Evolutionary conservation across 2,113 vertebrate genomes (phyloP), one percentile per base, ranked within the genome.

Genomic region (Nansenia antarctica): DNA sequence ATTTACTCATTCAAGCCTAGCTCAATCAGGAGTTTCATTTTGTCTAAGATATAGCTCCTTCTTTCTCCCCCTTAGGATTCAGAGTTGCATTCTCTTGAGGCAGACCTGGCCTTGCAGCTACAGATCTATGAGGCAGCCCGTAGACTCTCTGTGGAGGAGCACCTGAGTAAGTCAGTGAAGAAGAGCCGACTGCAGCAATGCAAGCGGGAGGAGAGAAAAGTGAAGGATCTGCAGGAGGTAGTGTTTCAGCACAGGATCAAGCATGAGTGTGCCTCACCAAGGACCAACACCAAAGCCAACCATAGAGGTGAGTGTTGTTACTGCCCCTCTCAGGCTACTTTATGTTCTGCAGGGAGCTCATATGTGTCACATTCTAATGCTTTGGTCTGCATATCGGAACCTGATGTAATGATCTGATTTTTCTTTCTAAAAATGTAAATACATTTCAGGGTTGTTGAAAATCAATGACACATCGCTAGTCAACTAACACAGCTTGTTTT

Each of bases 61-160:
- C 54, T 58, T 27, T 15, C 15, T 31, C 27, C 12, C 42, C 42
- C 42, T 22, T 72, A 98, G 96, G 94, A 96, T 77, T 91, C 95
- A 0, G 89, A 90, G 84, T 80, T 96, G 75, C 91, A 93, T 11
- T 69, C 82, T 3, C 86, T 98, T 78, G 95, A 97, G 84, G 87
- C 81, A 24, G 94, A 95, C 70, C 81, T 97, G 78, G 95, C 95
- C 0, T 86, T 98, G 69, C 97, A 98, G 88, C 89, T 89, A 72
- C 94, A 95, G 92, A 97, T 98, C 45, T 91, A 91, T 0, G 91
- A 94, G 71, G 96, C 97, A 0, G 90, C 94, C 0, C 90, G 90
- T 2, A 92, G 90, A 22, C 94, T 99, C 9, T 94, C 93, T 29
- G 85, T 80, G 0, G 97, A 98, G 88, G 93, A 90, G 32, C 92